Percentiles rank a stretch among this genome's conserved stretches.
Conservation (phyloP, 1,140 invertebrate genomes). For the Drosophila tsacasi region DNA sequence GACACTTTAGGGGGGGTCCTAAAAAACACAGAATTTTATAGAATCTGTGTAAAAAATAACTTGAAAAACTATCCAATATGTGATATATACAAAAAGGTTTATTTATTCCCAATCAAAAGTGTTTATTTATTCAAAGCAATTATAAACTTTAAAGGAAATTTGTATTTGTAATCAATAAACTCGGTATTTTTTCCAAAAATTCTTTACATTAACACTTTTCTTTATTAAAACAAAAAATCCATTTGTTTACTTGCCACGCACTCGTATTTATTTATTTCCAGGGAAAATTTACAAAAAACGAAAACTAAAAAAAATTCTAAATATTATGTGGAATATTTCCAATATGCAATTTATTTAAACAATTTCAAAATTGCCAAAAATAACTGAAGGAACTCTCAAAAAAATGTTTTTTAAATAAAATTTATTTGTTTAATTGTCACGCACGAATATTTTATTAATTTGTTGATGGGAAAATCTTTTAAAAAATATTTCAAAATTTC, state of each 20-base stretch:
- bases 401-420: background rate
- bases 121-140: constrained; percentile 1
- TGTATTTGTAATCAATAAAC: background rate
- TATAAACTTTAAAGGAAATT: background rate
- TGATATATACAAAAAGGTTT: background rate
- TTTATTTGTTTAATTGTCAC: background rate
- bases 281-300: background rate
- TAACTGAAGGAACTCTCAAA: background rate
- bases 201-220: background rate
- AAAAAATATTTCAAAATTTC: constrained; percentile 9
- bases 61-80: background rate
- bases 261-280: background rate
- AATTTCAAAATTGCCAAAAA: no score
- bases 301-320: background rate
- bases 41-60: background rate
- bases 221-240: background rate
- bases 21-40: background rate
- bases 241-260: background rate
- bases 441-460: constrained; percentile 8
- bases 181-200: background rate
- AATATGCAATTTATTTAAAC: background rate
- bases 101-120: background rate
- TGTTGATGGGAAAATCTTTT: background rate
- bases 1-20: background rate
- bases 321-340: no score